Evolutionary conservation across 64 coral and sea anemone genomes (phyloP).

Genomic region (Montipora cactus): DNA sequence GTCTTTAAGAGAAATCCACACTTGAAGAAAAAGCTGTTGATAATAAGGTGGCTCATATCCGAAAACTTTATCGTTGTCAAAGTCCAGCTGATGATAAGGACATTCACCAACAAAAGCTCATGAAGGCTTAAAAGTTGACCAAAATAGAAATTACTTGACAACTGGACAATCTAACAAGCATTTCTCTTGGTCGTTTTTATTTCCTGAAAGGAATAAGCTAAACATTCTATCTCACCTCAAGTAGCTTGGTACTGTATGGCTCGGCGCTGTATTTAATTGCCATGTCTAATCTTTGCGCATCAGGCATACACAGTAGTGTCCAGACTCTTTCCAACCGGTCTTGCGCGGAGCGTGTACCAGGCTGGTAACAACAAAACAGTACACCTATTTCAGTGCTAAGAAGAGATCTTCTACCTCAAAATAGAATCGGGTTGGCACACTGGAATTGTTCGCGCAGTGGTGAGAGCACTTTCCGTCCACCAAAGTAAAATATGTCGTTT

Average conservation of each 20-base stretch:
- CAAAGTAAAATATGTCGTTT: too few relatives aligned
- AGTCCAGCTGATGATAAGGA: too few relatives aligned
- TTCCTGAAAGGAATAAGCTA: too few relatives aligned
- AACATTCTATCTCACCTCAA: constrained; percentile 55
- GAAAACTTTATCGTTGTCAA: too few relatives aligned
- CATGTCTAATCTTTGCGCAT: constrained; percentile 87
- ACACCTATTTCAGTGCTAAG: not conserved
- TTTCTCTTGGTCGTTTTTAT: not conserved
- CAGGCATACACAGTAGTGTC: constrained; percentile 93
- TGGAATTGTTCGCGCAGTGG: too few relatives aligned
- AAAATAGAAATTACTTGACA: too few relatives aligned
- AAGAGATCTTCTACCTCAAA: not conserved
- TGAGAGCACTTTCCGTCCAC: too few relatives aligned
- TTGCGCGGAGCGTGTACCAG: constrained; percentile 44
- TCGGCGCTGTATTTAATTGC: constrained; percentile 98
- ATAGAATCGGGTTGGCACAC: too few relatives aligned
- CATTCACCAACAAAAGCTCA: too few relatives aligned
- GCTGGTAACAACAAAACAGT: constrained; percentile 45
- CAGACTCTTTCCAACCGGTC: constrained; percentile 91
- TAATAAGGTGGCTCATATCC: too few relatives aligned
- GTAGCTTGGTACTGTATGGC: constrained; percentile 57
- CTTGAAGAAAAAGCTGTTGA: not conserved
- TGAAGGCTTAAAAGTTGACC: too few relatives aligned
- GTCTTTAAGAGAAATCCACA: not conserved
- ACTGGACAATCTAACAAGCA: not conserved